A percentile compares a stretch with the other conserved stretches of the same genome.
These are phyloP conservation scores for Mythimna ferrago DNA, from an alignment of 2,888 invertebrate species.

Conservation along the genomic window DNA sequence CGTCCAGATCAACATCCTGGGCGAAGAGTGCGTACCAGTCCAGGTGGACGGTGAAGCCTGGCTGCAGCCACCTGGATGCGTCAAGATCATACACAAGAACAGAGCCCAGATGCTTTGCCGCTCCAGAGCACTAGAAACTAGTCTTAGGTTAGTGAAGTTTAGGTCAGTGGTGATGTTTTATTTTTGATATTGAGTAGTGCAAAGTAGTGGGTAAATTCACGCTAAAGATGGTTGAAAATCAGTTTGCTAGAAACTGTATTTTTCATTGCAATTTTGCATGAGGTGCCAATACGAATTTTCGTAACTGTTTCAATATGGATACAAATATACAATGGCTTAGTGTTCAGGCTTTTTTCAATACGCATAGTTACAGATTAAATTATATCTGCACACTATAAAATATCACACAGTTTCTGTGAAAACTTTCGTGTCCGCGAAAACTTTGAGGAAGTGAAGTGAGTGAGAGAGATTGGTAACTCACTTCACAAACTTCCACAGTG, in stretches of 20 bases:
- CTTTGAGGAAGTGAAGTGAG: too few species aligned
- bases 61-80: slow-evolving; percentile 99
- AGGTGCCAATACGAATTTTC: too few species aligned
- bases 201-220: slow-evolving; percentile 44
- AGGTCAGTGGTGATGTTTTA: slow-evolving; percentile 62
- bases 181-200: slow-evolving; percentile 41
- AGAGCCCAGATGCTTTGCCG: slow-evolving; percentile 98
- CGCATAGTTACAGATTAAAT: too few species aligned
- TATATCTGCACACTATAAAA: too few species aligned
- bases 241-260: slow-evolving; percentile 19
- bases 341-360: too few species aligned
- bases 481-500: background rate
- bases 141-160: slow-evolving; percentile 91
- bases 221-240: slow-evolving; percentile 6
- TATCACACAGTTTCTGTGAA: too few species aligned
- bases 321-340: too few species aligned
- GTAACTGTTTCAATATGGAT: too few species aligned
- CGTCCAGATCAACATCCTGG: slow-evolving; percentile 98
- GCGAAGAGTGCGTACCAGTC: slow-evolving; percentile 97
- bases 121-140: slow-evolving; percentile 97
- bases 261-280: background rate
- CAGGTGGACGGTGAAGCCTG: slow-evolving; percentile 99
- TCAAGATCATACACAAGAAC: slow-evolving; percentile 98
- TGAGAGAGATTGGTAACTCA: background rate
- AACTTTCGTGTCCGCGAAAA: too few species aligned